Percentiles rank a stretch among this genome's conserved stretches.
Conservation (phyloP, 1,140 invertebrate species). For the Macrostomum lignano region DNA sequence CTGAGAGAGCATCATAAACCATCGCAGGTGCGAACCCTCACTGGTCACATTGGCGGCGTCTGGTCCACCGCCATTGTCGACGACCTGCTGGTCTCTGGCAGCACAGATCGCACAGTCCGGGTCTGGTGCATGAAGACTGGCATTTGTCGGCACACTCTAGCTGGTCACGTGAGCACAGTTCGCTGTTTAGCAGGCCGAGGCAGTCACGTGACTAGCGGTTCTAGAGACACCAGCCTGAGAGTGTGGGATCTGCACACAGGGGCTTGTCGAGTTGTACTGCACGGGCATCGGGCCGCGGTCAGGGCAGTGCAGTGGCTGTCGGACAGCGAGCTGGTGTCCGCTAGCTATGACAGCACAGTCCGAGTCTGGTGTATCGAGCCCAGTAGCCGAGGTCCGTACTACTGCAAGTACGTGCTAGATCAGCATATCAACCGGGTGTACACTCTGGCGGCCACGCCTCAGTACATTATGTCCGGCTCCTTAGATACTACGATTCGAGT, state of each 20-base stretch:
- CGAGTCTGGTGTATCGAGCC: conserved; percentile 90
- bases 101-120: conserved; percentile 90
- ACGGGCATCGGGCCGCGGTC: conserved; percentile 1
- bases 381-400: no score
- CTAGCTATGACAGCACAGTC: conserved; percentile 89
- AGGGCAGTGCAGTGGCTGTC: neutral
- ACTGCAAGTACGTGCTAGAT: conserved; percentile 69
- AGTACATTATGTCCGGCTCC: conserved; percentile 86
- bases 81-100: conserved; percentile 39
- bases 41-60: no score
- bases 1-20: no score
- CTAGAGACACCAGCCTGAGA: conserved; percentile 4
- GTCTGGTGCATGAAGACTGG: conserved; percentile 26
- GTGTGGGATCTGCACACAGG: no score
- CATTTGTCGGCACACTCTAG: conserved; percentile 57
- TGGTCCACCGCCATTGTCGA: no score
- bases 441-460: conserved; percentile 80
- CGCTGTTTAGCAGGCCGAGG: conserved; percentile 1
- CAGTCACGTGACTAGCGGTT: conserved; percentile 5
- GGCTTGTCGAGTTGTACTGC: no score
- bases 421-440: conserved; percentile 94
- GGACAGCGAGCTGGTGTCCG: conserved; percentile 20
- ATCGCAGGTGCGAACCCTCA: no score
- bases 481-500: conserved; percentile 86
- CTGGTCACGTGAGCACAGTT: conserved; percentile 3